Percentiles rank a stretch among this genome's conserved stretches.
These are phyloP conservation scores for Engraulis encrasicolus DNA, from an alignment of 2,113 vertebrate genomes.

Conservation along the genomic window DNA sequence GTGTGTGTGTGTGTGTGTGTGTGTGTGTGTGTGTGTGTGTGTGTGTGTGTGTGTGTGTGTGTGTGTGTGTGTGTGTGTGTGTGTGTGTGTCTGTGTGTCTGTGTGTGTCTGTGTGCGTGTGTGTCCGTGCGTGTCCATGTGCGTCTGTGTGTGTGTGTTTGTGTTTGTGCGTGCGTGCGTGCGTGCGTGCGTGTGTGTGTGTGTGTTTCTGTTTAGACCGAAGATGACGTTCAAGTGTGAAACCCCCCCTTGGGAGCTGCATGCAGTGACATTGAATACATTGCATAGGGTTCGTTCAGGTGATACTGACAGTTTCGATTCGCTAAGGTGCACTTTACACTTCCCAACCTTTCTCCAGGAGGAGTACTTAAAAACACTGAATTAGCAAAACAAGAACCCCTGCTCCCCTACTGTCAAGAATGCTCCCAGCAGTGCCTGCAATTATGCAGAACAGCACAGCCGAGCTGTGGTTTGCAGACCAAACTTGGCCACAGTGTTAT, in stretches of 20 bases:
- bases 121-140: no score
- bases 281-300: not conserved
- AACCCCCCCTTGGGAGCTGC: not conserved
- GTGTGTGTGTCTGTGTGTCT: no score
- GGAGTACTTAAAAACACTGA: not conserved
- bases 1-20: no score
- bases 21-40: no score
- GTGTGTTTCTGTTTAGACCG: no score
- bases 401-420: not conserved
- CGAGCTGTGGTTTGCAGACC: not conserved
- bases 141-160: no score
- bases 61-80: no score
- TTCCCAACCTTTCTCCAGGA: not conserved
- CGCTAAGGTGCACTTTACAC: not conserved
- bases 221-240: not conserved
- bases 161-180: no score
- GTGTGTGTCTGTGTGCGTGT: no score
- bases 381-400: conserved; percentile 6
- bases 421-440: not conserved
- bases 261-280: not conserved
- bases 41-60: no score
- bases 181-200: not conserved
- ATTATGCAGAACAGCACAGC: not conserved
- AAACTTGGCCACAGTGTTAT: not conserved
- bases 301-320: not conserved